Evolutionary conservation across 2,888 invertebrate species (phyloP), one percentile per base, ranked within the genome.

Genomic region (Amiota minor): DNA sequence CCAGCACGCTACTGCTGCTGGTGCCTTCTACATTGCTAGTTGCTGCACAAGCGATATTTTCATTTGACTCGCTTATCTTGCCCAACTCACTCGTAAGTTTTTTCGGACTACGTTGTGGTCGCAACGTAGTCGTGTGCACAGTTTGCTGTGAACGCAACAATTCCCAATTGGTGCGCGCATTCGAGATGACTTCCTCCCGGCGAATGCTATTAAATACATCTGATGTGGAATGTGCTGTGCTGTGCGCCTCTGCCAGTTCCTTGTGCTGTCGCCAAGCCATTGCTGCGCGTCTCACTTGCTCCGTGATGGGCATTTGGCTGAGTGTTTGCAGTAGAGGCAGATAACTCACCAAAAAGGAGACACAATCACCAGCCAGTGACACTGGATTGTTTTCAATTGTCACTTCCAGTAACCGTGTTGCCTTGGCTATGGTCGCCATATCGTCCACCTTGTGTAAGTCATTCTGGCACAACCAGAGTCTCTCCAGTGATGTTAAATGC

Each of bases 141-240:
- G 87, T 87, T 71, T 90, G 90, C 90, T 93, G 94, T 4, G 94
- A 93, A 75, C 95, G 91, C 14, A 95, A 89, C 68, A 95, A 89
- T 88, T 96, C 95, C 96, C 96, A 96, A 86, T 95, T 96, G n/a
- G 95, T 95, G 77, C 95, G 92, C 1, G 96, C 96, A 86, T 96
- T 96, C 56, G 95, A 94, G 77, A 96, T 96, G 3, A 95, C 93
- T 88, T 96, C 95, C 87, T 96, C 95, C n/a, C 95, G 91, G 0
- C 93, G 91, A 53, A 93, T 93, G 73, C 81, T 88, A 75, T 87
- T 89, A 71, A 86, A 89, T 12, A 92, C 91, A 79, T 93, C 92
- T 64, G 91, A 91, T 56, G 92, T 91, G 9, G 86, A 81, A 18
- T 86, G 85, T 1, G 85, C 83, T 56, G 81, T 79, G 8, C 83